Percentiles rank a stretch among this genome's conserved stretches.
These are phyloP conservation scores for Nymphicus hollandicus DNA, from an alignment of 2,113 vertebrate genomes.

Conservation along the genomic window DNA sequence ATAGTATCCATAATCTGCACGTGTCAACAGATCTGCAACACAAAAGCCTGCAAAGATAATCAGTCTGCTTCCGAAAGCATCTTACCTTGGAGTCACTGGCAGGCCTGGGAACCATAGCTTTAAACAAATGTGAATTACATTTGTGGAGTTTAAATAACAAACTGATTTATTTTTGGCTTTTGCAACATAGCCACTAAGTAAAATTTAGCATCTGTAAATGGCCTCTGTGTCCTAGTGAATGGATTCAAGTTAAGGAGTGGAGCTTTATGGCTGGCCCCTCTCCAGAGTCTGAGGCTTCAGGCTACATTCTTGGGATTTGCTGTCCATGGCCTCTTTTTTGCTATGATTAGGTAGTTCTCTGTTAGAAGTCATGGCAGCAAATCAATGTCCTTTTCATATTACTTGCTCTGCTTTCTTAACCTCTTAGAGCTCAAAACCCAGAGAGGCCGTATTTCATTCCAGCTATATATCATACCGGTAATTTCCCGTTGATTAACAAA, in stretches of 20 bases:
- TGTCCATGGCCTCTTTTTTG: slow-evolving; percentile 31
- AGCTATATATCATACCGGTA: slow-evolving; percentile 37
- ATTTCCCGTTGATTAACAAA: slow-evolving; percentile 51
- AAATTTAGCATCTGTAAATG: slow-evolving; percentile 55
- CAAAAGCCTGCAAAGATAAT: slow-evolving; percentile 10
- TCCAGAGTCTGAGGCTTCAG: slow-evolving; percentile 55
- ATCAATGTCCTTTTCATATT: slow-evolving; percentile 56
- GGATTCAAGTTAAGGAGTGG: neutral
- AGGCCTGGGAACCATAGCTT: slow-evolving; percentile 5
- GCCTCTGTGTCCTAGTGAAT: slow-evolving; percentile 44
- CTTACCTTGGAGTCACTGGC: neutral
- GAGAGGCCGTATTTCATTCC: slow-evolving; percentile 20
- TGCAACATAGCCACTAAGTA: neutral
- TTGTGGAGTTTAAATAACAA: slow-evolving; percentile 29
- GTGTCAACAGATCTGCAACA: neutral
- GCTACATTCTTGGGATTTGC: slow-evolving; percentile 39
- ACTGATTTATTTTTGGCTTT: slow-evolving; percentile 47
- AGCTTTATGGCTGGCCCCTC: slow-evolving; percentile 9
- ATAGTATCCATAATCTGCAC: neutral
- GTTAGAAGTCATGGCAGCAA: slow-evolving; percentile 14
- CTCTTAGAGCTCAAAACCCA: slow-evolving; percentile 37
- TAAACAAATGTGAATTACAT: slow-evolving; percentile 22
- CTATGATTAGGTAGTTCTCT: slow-evolving; percentile 38
- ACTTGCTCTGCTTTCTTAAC: slow-evolving; percentile 49
- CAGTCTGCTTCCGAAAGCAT: neutral